phyloP scores from a whole-genome alignment of 2,113 vertebrate genomes.

The Neogale vison region DNA sequence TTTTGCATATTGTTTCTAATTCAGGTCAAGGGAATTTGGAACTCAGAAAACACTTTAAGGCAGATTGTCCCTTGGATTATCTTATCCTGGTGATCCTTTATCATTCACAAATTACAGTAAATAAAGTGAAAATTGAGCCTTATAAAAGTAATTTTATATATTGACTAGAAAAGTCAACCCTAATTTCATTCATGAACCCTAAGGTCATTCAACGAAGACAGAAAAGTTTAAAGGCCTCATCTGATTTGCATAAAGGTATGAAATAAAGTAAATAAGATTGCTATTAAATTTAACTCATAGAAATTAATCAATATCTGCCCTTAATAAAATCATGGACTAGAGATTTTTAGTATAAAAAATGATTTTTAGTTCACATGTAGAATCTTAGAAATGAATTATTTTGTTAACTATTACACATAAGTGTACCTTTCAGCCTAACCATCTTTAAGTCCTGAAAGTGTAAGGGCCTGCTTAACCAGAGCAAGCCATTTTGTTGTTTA shows the following conservation, averaged over 20 bases:
- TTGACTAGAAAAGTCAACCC: background rate
- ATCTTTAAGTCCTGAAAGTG: background rate
- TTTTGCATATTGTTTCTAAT: background rate
- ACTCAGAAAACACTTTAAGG: constrained; percentile 14
- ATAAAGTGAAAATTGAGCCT: background rate
- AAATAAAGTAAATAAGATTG: constrained; percentile 6
- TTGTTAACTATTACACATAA: background rate
- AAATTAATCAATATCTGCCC: background rate
- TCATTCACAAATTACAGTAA: background rate
- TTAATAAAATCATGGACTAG: background rate
- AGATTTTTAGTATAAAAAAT: background rate
- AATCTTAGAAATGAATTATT: background rate
- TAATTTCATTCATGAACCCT: background rate
- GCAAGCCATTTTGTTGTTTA: no score
- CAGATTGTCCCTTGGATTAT: background rate
- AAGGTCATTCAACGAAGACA: background rate
- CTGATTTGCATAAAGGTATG: background rate
- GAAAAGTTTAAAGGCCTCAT: background rate
- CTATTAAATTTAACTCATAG: background rate
- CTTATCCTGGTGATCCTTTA: background rate
- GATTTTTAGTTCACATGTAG: background rate
- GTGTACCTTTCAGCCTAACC: background rate
- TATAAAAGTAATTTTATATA: background rate
- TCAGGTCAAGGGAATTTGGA: background rate
- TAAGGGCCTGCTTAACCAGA: no score